A percentile compares a stretch with the other conserved stretches of the same genome.
Conservation (phyloP, 2,888 invertebrate genomes). For the Sclerodermus sp. region DNA sequence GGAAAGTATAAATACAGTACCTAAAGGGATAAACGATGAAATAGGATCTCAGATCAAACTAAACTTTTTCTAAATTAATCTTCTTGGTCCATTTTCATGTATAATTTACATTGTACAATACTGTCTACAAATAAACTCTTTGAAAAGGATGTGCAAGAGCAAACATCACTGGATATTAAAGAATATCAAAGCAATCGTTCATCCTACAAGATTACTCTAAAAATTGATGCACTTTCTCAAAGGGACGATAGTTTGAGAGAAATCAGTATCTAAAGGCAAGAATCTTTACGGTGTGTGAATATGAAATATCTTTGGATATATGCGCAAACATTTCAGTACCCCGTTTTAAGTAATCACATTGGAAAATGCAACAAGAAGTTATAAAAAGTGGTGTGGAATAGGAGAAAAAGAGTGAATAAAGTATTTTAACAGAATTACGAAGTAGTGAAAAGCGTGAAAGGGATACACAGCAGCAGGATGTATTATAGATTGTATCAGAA, state of each 20-base stretch:
- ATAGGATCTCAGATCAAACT: slow-evolving; percentile 1
- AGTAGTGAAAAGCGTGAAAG: slow-evolving; percentile 25
- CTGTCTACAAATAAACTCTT: neutral
- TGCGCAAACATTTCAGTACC: slow-evolving; percentile 12
- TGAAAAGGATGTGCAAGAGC: too few species aligned
- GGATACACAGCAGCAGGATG: slow-evolving; percentile 38
- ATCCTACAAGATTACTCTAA: too few species aligned
- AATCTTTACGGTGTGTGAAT: too few species aligned
- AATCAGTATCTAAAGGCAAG: too few species aligned
- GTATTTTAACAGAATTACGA: slow-evolving; percentile 14
- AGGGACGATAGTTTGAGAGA: too few species aligned
- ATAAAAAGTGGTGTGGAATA: slow-evolving; percentile 16
- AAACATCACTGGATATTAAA: too few species aligned
- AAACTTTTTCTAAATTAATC: too few species aligned
- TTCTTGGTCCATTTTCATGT: neutral
- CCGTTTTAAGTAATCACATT: slow-evolving; percentile 18
- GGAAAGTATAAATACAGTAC: slow-evolving; percentile 16
- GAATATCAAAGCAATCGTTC: too few species aligned
- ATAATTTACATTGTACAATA: neutral
- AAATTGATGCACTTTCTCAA: too few species aligned
- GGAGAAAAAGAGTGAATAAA: slow-evolving; percentile 18
- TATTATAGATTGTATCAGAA: slow-evolving; percentile 25
- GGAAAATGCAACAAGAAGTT: slow-evolving; percentile 13
- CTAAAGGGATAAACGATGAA: slow-evolving; percentile 20
- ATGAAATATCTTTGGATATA: neutral